Percentiles rank a stretch among this genome's conserved stretches.
phyloP scores from a whole-genome alignment of 1,140 invertebrate species.

The Venustaconcha ellipsiformis region DNA sequence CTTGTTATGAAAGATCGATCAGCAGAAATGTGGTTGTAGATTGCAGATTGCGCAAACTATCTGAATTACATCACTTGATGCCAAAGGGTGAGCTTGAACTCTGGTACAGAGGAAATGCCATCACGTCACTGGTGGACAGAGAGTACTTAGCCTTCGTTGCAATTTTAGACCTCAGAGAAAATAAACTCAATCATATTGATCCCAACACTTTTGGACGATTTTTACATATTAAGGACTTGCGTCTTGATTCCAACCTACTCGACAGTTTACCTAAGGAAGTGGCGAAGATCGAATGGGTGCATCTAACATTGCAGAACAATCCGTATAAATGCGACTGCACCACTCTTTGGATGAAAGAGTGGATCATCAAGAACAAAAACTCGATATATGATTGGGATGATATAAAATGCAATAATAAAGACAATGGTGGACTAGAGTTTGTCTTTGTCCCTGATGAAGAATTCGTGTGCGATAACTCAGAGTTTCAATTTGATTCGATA shows the following conservation, averaged over 20 bases:
- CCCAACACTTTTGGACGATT: constrained; percentile 14
- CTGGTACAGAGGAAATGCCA: constrained; percentile 49
- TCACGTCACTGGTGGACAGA: constrained; percentile 20
- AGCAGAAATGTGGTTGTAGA: constrained; percentile 44
- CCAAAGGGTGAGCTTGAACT: constrained; percentile 39
- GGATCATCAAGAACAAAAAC: constrained; percentile 32
- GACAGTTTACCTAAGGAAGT: constrained; percentile 32
- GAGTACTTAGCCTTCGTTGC: constrained; percentile 10
- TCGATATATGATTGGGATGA: constrained; percentile 19
- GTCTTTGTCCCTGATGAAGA: constrained; percentile 36
- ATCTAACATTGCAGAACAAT: constrained; percentile 36
- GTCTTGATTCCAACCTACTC: constrained; percentile 45
- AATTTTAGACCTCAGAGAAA: constrained; percentile 30
- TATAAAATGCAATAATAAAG: constrained; percentile 40
- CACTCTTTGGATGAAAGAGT: constrained; percentile 50
- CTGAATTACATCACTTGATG: constrained; percentile 23
- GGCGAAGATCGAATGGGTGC: not conserved
- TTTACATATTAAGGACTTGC: constrained; percentile 18
- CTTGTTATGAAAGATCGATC: constrained; percentile 40
- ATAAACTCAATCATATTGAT: constrained; percentile 29
- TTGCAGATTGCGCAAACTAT: constrained; percentile 32
- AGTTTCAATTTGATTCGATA: constrained; percentile 11
- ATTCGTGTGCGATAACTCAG: constrained; percentile 39
- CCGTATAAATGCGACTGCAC: constrained; percentile 51
- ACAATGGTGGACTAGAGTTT: constrained; percentile 38